Evolutionary conservation across 2,888 invertebrate species (phyloP).

Genomic region (Sinohyriopsis cumingii): DNA sequence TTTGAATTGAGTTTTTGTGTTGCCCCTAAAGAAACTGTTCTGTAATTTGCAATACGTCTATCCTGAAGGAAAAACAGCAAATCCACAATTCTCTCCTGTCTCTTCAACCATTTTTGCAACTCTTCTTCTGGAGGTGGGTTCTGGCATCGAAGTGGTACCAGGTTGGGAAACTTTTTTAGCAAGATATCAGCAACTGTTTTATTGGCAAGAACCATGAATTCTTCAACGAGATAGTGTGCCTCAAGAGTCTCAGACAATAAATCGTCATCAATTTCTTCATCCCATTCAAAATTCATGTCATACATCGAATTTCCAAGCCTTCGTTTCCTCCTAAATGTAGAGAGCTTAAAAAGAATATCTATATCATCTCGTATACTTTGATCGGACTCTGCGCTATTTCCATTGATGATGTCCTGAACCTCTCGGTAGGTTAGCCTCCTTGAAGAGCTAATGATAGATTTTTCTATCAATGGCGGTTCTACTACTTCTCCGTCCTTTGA

Average conservation of each 20-base stretch:
- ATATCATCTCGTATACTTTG: conserved; percentile 14
- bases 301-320: conserved; percentile 22
- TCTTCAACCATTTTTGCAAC: conserved; percentile 22
- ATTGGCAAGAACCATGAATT: conserved; percentile 40
- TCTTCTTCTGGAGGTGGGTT: conserved; percentile 19
- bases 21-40: neutral
- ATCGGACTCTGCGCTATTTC: too few species aligned
- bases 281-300: conserved; percentile 26
- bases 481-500: conserved; percentile 5
- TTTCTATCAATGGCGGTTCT: neutral
- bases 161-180: conserved; percentile 6
- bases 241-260: conserved; percentile 14
- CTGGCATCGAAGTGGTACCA: conserved; percentile 33
- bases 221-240: conserved; percentile 37
- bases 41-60: neutral
- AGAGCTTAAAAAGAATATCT: conserved; percentile 17
- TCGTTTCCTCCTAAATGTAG: conserved; percentile 18
- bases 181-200: too few species aligned
- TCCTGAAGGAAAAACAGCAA: conserved; percentile 29
- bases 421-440: conserved; percentile 16
- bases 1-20: neutral
- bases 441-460: conserved; percentile 12
- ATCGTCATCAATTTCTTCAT: conserved; percentile 13
- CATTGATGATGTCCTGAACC: conserved; percentile 16
- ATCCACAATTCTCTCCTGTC: too few species aligned